Conservation (phyloP, 1,140 invertebrate genomes). For the Pseudobourletiella spinata region DNA sequence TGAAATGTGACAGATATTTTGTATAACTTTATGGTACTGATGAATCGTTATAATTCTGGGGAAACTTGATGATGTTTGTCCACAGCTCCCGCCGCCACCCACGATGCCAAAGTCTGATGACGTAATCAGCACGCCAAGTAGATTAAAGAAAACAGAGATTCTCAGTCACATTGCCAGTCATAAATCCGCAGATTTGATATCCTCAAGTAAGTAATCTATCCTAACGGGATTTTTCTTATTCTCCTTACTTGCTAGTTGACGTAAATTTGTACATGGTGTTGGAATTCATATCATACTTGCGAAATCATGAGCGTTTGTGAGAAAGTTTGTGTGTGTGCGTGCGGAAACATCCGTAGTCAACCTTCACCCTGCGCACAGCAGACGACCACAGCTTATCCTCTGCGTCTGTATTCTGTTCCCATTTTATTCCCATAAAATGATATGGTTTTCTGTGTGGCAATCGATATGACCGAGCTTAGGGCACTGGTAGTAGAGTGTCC, state of each 20-base stretch:
- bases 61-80: too few relatives aligned
- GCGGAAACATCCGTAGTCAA: background rate
- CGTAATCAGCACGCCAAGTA: conserved; percentile 17
- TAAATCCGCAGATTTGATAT: conserved; percentile 9
- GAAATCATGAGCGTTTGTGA: background rate
- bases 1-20: too few relatives aligned
- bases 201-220: conserved; percentile 3
- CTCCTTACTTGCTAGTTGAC: background rate
- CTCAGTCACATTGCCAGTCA: conserved; percentile 1
- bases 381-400: too few relatives aligned
- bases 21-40: too few relatives aligned
- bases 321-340: background rate
- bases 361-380: background rate
- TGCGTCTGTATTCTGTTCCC: too few relatives aligned
- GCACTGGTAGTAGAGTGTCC: too few relatives aligned
- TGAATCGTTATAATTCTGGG: too few relatives aligned
- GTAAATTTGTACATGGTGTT: background rate
- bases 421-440: too few relatives aligned
- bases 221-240: background rate
- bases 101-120: conserved; percentile 26
- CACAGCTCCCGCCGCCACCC: conserved; percentile 32
- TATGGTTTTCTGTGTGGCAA: background rate
- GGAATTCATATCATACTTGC: background rate
- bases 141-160: conserved; percentile 10
- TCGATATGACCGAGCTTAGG: too few relatives aligned